These are phyloP conservation scores for Chelonia mydas DNA, from an alignment of 2,797 vertebrate species.

Conservation along the genomic window DNA sequence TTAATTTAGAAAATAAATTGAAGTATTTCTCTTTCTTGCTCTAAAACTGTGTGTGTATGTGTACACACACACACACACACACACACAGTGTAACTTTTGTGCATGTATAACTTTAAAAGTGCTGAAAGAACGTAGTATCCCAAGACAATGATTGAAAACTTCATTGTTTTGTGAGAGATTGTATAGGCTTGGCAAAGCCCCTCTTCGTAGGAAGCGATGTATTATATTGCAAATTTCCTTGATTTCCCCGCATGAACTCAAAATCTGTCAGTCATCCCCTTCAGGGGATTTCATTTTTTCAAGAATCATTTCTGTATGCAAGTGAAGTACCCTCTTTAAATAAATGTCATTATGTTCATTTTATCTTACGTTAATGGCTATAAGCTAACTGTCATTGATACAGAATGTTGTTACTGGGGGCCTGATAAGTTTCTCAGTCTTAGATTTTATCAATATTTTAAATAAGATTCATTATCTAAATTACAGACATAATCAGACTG, in stretches of 20 bases:
- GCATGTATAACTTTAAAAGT: no score
- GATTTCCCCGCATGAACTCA: not conserved
- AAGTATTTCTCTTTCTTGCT: not conserved
- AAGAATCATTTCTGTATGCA: not conserved
- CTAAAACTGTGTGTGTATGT: not conserved
- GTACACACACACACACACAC: no score
- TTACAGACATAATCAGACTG: slow-evolving; percentile 19
- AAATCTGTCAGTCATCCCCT: not conserved
- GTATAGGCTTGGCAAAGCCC: not conserved
- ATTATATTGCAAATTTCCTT: not conserved
- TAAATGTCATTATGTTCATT: slow-evolving; percentile 8
- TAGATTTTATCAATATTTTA: slow-evolving; percentile 21
- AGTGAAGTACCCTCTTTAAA: not conserved
- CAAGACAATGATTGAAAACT: not conserved
- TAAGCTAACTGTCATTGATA: not conserved
- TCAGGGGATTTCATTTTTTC: not conserved
- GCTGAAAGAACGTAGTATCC: not conserved
- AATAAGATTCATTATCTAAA: not conserved
- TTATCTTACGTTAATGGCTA: not conserved
- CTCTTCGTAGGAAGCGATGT: not conserved
- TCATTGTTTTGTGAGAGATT: not conserved
- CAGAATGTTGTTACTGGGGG: not conserved
- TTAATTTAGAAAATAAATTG: not conserved
- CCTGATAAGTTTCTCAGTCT: not conserved
- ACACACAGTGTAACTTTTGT: not conserved